Base-by-base conservation (phyloP, 1,140 invertebrate species). In the Acyrthosiphon pisum region DNA sequence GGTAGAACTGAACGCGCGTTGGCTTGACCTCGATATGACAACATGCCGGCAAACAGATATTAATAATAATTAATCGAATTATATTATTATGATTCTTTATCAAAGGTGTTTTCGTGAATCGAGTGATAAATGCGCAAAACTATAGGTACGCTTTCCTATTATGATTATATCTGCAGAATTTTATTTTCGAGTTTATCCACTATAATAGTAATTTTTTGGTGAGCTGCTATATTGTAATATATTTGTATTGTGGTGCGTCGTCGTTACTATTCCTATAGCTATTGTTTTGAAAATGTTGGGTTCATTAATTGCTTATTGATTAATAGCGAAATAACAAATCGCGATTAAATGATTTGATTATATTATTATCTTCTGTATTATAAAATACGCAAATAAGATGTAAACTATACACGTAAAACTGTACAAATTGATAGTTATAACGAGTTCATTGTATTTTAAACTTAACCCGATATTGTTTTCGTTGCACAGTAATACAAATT, bases 1-100 rank as follows among this genome's bases (percentile, higher is more conserved):
- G 23, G 35, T 41, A 26, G 88, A 35, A 53, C 44, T 50, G 46
- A 37, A 89, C 50, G 88, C 50, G 35, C 88, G 88, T 89, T 89
- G n/a, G 87, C 87, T 89, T 89, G 86, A 88, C n/a, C 46, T 89
- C 48, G 35, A 88, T 88, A 53, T 56, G 87, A 56, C 23, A 91
- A 46, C 37, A 60, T 7, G 26, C 56, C 30, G 14, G 44, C 22
- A n/a, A 68, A 91, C 30, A 44, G 9, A 90, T 68, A 68, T 68
- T 76, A 68, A 53, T 68, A 20, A 76, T 76, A 41, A 41, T n/a
- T n/a, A n/a, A n/a, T n/a, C n/a, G n/a, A n/a, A n/a, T 41, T 41
- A 41, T 41, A 41, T 41, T 41, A 41, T 41, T 41, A 44, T 41
- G 90, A 91, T 91, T 91, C 90, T 91, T 91, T 91, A 76, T 91